These are phyloP conservation scores for Flexamia atlantica DNA, from an alignment of 2,888 invertebrate species.

Conservation along the genomic window DNA sequence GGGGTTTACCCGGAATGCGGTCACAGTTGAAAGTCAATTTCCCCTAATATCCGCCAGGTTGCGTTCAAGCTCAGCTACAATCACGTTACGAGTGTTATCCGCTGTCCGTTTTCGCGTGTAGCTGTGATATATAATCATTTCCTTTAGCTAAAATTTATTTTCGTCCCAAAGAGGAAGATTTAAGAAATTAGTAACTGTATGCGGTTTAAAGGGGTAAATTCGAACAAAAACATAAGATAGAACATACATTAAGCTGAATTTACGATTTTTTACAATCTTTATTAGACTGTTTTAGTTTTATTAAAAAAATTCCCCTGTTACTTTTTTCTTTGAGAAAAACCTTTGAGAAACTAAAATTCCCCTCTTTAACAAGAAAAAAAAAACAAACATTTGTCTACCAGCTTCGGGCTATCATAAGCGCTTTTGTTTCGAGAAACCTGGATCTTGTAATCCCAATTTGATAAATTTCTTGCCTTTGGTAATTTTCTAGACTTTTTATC, in stretches of 20 bases:
- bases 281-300: no score
- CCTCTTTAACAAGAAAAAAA: conserved; percentile 22
- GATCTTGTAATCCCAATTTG: conserved; percentile 13
- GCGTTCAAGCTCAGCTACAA: background rate
- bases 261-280: no score
- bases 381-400: conserved; percentile 16
- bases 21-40: conserved; percentile 17
- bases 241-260: no score
- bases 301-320: no score
- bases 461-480: background rate
- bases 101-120: background rate
- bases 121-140: no score
- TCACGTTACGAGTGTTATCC: background rate
- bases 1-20: background rate
- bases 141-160: no score
- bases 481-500: conserved; percentile 14
- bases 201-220: no score
- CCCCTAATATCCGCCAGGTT: conserved; percentile 19
- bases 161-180: no score
- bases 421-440: background rate
- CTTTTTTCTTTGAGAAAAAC: no score
- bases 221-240: no score
- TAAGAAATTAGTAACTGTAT: no score
- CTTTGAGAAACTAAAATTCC: background rate
- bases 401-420: conserved; percentile 1